These are phyloP conservation scores for Prosopocoilus inquinatus DNA, from an alignment of 2,888 invertebrate genomes.

Conservation along the genomic window DNA sequence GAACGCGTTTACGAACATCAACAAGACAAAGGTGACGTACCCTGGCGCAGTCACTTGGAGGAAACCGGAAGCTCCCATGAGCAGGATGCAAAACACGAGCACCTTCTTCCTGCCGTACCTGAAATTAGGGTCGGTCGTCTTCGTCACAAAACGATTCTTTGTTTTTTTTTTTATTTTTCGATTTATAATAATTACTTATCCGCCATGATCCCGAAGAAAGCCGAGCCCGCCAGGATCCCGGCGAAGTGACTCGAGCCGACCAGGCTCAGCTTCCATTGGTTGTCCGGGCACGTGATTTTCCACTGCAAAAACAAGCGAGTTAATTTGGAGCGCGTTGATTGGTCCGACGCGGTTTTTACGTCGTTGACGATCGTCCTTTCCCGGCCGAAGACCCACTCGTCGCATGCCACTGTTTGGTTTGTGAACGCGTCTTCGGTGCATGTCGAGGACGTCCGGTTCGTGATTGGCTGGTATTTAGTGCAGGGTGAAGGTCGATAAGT, in stretches of 20 bases:
- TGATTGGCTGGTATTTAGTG: slow-evolving; percentile 26
- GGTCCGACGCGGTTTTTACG: slow-evolving; percentile 47
- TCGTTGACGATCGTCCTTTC: slow-evolving; percentile 60
- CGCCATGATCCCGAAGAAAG: slow-evolving; percentile 59
- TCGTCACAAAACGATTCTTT: not conserved
- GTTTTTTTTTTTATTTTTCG: not conserved
- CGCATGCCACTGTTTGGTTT: slow-evolving; percentile 47
- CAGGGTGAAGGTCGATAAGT: slow-evolving; percentile 16
- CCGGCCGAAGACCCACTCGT: slow-evolving; percentile 55
- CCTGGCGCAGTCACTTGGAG: slow-evolving; percentile 55
- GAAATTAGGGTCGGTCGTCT: slow-evolving; percentile 12
- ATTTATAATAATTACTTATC: slow-evolving; percentile 55
- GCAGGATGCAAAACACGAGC: slow-evolving; percentile 57
- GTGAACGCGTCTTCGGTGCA: slow-evolving; percentile 49
- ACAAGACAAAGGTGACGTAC: slow-evolving; percentile 54
- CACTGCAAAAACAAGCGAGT: slow-evolving; percentile 49
- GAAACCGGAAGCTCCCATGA: slow-evolving; percentile 60
- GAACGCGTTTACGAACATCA: slow-evolving; percentile 59
- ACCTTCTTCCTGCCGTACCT: slow-evolving; percentile 61
- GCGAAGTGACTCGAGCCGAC: slow-evolving; percentile 64
- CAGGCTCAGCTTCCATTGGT: slow-evolving; percentile 60
- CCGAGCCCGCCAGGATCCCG: slow-evolving; percentile 62
- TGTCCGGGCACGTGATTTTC: slow-evolving; percentile 59
- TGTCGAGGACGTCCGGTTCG: slow-evolving; percentile 27
- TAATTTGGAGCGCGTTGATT: not conserved